Evolutionary conservation across 1,140 invertebrate genomes (phyloP).

Genomic region (Cydia pomonella): DNA sequence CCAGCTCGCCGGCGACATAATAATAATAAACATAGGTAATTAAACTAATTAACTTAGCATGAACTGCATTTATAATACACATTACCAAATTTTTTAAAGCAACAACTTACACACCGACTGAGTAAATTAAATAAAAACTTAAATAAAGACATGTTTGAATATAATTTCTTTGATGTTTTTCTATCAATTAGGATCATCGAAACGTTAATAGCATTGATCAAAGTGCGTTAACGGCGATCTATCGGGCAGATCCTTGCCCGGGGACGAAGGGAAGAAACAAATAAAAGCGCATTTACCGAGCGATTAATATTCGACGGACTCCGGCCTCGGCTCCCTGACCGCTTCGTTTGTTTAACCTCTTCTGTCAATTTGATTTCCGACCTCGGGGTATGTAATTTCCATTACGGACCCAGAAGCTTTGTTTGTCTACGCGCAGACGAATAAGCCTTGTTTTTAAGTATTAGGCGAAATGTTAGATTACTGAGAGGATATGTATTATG

Average conservation of each 20-base stretch:
- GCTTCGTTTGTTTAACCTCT: slow-evolving; percentile 79
- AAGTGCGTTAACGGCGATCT: slow-evolving; percentile 2
- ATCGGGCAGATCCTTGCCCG: slow-evolving; percentile 8
- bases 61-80: too few species aligned
- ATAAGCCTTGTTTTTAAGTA: slow-evolving; percentile 48
- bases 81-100: too few species aligned
- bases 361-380: slow-evolving; percentile 79
- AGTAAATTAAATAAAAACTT: too few species aligned
- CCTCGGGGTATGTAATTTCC: slow-evolving; percentile 77
- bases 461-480: slow-evolving; percentile 11
- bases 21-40: too few species aligned
- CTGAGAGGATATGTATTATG: neutral
- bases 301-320: slow-evolving; percentile 78
- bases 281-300: slow-evolving; percentile 78
- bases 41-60: too few species aligned
- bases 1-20: too few species aligned
- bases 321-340: slow-evolving; percentile 70
- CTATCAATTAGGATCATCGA: neutral
- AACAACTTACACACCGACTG: too few species aligned
- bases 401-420: slow-evolving; percentile 72
- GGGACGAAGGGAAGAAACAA: slow-evolving; percentile 65
- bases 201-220: neutral
- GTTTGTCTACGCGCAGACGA: slow-evolving; percentile 65
- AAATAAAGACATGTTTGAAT: too few species aligned
- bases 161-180: too few species aligned